Conservation (phyloP, 92 coral and sea anemone species). For the Palythoa grandiflora region DNA sequence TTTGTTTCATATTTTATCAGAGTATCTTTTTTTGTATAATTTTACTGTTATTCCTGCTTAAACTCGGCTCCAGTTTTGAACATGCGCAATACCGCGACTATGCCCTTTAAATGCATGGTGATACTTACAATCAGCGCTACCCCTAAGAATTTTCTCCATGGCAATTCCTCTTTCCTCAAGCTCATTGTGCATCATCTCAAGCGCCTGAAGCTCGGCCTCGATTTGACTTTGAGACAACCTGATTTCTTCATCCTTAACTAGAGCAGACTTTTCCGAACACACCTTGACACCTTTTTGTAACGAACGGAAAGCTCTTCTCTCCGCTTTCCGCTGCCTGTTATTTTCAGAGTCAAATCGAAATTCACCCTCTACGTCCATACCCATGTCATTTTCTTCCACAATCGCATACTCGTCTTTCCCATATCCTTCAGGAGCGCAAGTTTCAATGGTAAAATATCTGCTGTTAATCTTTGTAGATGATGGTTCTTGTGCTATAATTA, state of each 20-base stretch:
- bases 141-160: constrained; percentile 76
- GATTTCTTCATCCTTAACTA: constrained; percentile 80
- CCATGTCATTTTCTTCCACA: constrained; percentile 64
- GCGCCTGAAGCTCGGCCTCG: constrained; percentile 70
- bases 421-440: constrained; percentile 66
- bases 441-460: constrained; percentile 84
- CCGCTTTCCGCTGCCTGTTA: constrained; percentile 72
- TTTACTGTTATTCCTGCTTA: too few species aligned
- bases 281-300: constrained; percentile 63
- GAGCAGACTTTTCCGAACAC: constrained; percentile 58
- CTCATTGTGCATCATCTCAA: constrained; percentile 66
- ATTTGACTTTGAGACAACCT: constrained; percentile 76
- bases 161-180: constrained; percentile 84
- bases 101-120: too few species aligned
- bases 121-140: constrained; percentile 82
- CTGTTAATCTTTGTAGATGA: constrained; percentile 88
- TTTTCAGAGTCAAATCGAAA: constrained; percentile 79
- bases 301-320: constrained; percentile 73
- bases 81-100: too few species aligned
- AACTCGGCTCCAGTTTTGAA: too few species aligned
- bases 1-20: too few species aligned
- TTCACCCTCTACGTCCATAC: constrained; percentile 86
- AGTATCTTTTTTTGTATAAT: too few species aligned
- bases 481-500: constrained; percentile 87
- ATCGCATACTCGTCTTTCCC: constrained; percentile 52